Percentiles rank a stretch among this genome's conserved stretches.
Evolutionary conservation across 1,140 invertebrate genomes (phyloP).

Genomic region (Calephelis virginiensis): DNA sequence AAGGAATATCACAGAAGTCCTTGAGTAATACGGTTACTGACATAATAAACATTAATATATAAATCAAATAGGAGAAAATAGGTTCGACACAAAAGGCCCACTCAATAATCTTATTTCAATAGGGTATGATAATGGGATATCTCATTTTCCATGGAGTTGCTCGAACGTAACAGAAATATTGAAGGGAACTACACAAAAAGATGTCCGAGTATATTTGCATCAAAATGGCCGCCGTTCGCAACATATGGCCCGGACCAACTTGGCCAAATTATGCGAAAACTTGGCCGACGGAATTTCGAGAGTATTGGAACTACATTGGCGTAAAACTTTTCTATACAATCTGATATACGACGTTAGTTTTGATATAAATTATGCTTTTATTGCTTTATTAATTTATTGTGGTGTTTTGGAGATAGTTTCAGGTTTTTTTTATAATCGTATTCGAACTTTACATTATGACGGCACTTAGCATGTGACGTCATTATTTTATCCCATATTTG

Average conservation of each 20-base stretch:
- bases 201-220: conserved; percentile 23
- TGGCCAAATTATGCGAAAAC: conserved; percentile 52
- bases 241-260: conserved; percentile 31
- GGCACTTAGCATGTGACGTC: too few species aligned
- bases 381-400: conserved; percentile 31
- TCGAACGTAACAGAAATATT: conserved; percentile 16
- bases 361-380: conserved; percentile 20
- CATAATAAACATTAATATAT: conserved; percentile 11
- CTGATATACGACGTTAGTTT: conserved; percentile 43
- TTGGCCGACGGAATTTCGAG: conserved; percentile 43
- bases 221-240: conserved; percentile 25
- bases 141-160: conserved; percentile 18
- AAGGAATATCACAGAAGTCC: not conserved
- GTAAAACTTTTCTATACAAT: conserved; percentile 28
- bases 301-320: conserved; percentile 51
- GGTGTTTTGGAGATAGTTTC: not conserved
- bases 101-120: conserved; percentile 11
- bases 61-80: conserved; percentile 13
- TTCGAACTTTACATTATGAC: too few species aligned
- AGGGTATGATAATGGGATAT: conserved; percentile 12
- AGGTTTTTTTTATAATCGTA: too few species aligned
- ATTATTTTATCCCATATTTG: too few species aligned
- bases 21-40: conserved; percentile 1
- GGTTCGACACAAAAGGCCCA: conserved; percentile 11
- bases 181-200: conserved; percentile 11